A percentile compares a stretch with the other conserved stretches of the same genome.
phyloP scores from a whole-genome alignment of 1,140 invertebrate species.

The Drosophila albomicans region DNA sequence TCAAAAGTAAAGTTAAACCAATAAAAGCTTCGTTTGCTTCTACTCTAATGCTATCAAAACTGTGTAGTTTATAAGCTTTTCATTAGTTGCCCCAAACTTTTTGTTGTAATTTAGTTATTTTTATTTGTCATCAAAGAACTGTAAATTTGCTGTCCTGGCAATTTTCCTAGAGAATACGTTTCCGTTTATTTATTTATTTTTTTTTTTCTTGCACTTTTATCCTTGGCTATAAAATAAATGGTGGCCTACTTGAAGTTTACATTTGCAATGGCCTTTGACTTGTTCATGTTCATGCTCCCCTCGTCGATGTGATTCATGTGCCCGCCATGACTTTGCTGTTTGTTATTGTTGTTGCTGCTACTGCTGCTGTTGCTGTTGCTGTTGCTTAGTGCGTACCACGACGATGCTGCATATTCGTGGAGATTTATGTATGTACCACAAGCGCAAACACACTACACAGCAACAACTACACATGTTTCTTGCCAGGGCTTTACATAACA shows the following conservation, averaged over 20 bases:
- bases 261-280: constrained; percentile 49
- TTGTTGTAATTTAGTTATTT: constrained; percentile 2
- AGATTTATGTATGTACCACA: constrained; percentile 68
- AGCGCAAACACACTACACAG: constrained; percentile 25
- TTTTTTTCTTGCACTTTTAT: constrained; percentile 23
- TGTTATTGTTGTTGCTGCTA: constrained; percentile 8
- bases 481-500: constrained; percentile 54
- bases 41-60: no score
- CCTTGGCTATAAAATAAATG: constrained; percentile 35
- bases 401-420: constrained; percentile 59
- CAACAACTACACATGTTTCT: constrained; percentile 31
- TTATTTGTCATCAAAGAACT: constrained; percentile 25
- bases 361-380: constrained; percentile 4
- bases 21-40: no score
- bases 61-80: no score
- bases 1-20: no score
- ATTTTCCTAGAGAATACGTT: constrained; percentile 2
- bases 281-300: constrained; percentile 4
- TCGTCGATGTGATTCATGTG: constrained; percentile 51
- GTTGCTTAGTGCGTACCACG: constrained; percentile 55
- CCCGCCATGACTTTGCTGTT: constrained; percentile 39
- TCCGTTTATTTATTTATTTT: constrained; percentile 2
- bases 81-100: neutral
- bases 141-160: constrained; percentile 37
- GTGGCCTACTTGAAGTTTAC: constrained; percentile 51